Evolutionary conservation across 2,113 vertebrate genomes (phyloP), one percentile per base, ranked within the genome.

Genomic region (Seriola dumerili): DNA sequence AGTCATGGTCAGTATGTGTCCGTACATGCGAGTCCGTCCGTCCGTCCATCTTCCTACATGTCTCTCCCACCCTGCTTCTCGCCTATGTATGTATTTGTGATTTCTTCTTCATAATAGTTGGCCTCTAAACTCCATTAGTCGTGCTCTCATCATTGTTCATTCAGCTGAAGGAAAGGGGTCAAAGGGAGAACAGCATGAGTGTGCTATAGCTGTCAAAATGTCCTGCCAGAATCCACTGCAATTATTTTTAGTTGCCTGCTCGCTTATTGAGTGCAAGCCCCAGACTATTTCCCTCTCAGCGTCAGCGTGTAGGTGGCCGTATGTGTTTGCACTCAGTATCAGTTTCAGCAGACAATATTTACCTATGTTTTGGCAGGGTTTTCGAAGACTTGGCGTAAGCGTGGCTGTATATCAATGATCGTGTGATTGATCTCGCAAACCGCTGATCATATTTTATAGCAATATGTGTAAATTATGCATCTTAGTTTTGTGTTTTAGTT

Each of bases 1-100:
- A 96, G 97, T 99, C 83, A 95, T 96, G 97, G 98, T 99, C 89
- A 96, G 96, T 92, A 2, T 19, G 44, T 8, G 14, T 42, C 46
- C 17, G 19, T 32, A 8, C 8, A 71, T 40, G 19, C 16, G 2
- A 25, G 11, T 58, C 3, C 29, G 3, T 75, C 42, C 65, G 13
- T 76, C 5, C 32, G 9, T 59, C 55, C 58, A 1, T 70, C 25
- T 57, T 48, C 34, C 16, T 14, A 52, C 50, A 21, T 82, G 46
- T 58, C 10, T 50, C 64, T 74, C 62, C 36, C 25, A n/a, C 58
- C 68, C 42, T 48, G 19, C 72, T 72, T 52, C 62, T 4, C 8
- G 8, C 68, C 36, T 17, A 1, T 85, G 3, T 21, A n/a, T 0
- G 1, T 62, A 50, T 87, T 75, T 85, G 36, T 36, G 44, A 73